Conservation (phyloP, 2,888 invertebrate genomes). For the Microctonus brassicae region DNA sequence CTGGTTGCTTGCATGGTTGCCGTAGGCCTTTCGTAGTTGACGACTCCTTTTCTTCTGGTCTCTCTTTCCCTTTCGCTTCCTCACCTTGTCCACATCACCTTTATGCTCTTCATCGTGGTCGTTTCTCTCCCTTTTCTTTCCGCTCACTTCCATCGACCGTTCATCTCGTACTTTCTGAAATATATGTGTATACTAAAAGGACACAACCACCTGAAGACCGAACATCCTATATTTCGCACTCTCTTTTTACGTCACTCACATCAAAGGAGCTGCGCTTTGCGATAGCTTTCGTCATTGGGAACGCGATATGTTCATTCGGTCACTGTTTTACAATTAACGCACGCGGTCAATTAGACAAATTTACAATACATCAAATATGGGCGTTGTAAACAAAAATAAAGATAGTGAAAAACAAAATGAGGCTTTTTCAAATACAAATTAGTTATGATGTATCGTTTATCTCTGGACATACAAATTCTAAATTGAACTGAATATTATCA, state of each 20-base stretch:
- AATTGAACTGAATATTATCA: too few species aligned
- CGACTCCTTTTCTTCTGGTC: conserved; percentile 10
- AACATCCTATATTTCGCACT: neutral
- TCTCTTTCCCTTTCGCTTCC: neutral
- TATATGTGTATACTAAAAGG: neutral
- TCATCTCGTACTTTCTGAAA: neutral
- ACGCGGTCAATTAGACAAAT: too few species aligned
- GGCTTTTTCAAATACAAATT: too few species aligned
- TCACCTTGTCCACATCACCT: conserved; percentile 15
- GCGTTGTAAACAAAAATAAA: too few species aligned
- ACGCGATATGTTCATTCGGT: too few species aligned
- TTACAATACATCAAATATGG: too few species aligned
- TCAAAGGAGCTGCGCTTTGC: neutral
- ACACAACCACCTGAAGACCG: conserved; percentile 16
- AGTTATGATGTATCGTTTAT: too few species aligned
- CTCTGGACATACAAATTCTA: too few species aligned
- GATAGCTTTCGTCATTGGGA: conserved; percentile 26
- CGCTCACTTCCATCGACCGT: conserved; percentile 14
- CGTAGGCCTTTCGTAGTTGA: conserved; percentile 56
- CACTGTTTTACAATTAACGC: too few species aligned
- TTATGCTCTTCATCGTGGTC: conserved; percentile 34
- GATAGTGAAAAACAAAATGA: too few species aligned
- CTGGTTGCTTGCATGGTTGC: conserved; percentile 63
- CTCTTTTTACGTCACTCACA: conserved; percentile 7
- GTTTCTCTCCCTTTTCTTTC: conserved; percentile 3